Percentiles rank a stretch among this genome's conserved stretches.
Conservation (phyloP, 2,113 vertebrate genomes). For the Bubo scandiacus region DNA sequence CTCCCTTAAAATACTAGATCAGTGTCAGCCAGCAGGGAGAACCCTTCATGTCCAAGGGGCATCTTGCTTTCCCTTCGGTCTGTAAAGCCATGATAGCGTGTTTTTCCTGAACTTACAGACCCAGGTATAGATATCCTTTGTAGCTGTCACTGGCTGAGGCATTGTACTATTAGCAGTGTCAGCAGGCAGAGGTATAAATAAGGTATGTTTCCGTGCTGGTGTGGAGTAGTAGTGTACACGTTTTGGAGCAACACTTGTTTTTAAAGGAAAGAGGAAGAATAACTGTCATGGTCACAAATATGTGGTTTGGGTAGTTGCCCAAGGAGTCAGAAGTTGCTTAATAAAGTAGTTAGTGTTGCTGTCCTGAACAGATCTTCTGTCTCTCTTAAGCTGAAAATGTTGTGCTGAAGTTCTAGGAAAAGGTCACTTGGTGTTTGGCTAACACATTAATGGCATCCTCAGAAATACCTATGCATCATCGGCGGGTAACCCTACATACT, state of each 20-base stretch:
- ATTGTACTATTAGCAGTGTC: slow-evolving; percentile 1
- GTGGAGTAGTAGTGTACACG: slow-evolving; percentile 46
- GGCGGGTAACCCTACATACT: slow-evolving; percentile 5
- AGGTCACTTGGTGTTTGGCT: slow-evolving; percentile 71
- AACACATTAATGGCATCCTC: slow-evolving; percentile 70
- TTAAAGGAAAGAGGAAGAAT: slow-evolving; percentile 74
- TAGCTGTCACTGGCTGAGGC: background rate
- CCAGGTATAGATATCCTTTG: background rate
- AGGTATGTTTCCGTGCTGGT: slow-evolving; percentile 6
- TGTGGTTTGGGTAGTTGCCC: slow-evolving; percentile 71
- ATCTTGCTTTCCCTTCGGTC: background rate
- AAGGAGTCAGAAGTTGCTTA: slow-evolving; percentile 64
- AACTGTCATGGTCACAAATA: slow-evolving; percentile 78
- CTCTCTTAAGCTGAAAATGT: slow-evolving; percentile 30
- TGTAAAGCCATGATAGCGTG: background rate
- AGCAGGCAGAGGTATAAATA: slow-evolving; percentile 29
- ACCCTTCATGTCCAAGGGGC: fast-evolving
- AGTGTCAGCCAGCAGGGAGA: background rate
- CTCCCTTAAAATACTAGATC: background rate
- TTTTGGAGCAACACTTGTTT: slow-evolving; percentile 67
- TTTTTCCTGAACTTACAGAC: background rate
- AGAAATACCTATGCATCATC: slow-evolving; percentile 63
- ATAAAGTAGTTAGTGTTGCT: slow-evolving; percentile 72
- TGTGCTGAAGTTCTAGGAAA: slow-evolving; percentile 74
- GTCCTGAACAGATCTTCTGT: slow-evolving; percentile 74